Conservation (phyloP, 1,140 invertebrate genomes). For the Drosophila pruinosa region DNA sequence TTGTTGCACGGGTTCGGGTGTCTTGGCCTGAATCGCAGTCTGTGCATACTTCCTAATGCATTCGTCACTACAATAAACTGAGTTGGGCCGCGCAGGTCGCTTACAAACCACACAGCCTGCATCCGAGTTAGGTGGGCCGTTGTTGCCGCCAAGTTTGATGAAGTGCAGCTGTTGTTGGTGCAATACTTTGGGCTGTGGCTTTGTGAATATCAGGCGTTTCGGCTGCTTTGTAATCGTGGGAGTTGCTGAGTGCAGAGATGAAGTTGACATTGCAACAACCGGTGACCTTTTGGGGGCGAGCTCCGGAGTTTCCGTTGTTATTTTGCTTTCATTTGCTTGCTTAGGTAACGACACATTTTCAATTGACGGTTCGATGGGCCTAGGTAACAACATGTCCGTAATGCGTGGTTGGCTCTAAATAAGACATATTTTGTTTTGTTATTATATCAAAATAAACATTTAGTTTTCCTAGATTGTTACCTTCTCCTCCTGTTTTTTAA, state of each 20-base stretch:
- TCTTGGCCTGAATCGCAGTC: conserved; percentile 86
- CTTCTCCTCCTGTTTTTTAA: conserved; percentile 84
- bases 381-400: conserved; percentile 64
- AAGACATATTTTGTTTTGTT: not conserved
- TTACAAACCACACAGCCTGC: conserved; percentile 88
- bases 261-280: not conserved
- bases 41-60: conserved; percentile 94
- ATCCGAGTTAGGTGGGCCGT: conserved; percentile 5
- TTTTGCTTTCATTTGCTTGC: conserved; percentile 42
- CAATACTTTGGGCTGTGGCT: conserved; percentile 18
- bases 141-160: conserved; percentile 41
- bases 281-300: conserved; percentile 13
- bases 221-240: conserved; percentile 13
- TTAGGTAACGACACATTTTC: conserved; percentile 19
- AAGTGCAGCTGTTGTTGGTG: conserved; percentile 62
- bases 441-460: not conserved
- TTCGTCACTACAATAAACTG: conserved; percentile 94
- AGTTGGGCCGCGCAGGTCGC: conserved; percentile 87
- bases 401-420: conserved; percentile 65
- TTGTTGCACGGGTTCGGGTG: no score
- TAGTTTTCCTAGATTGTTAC: conserved; percentile 16
- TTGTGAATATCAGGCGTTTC: conserved; percentile 5
- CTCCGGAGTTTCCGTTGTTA: conserved; percentile 6
- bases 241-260: not conserved
- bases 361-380: not conserved